These are phyloP conservation scores for Botia kubotai DNA, from an alignment of 2,797 vertebrate species.

Conservation along the genomic window DNA sequence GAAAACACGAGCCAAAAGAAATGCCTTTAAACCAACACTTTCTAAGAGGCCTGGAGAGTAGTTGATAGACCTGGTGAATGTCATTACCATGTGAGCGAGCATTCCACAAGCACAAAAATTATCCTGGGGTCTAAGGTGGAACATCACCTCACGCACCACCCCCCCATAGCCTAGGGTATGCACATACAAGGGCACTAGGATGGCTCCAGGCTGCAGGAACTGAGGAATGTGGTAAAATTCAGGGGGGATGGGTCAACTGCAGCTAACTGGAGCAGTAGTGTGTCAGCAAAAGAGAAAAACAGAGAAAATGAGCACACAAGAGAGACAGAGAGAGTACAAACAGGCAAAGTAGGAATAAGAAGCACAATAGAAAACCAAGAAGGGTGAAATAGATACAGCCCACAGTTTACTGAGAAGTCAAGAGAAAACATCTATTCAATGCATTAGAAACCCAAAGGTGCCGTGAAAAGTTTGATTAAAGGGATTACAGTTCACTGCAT, in stretches of 20 bases:
- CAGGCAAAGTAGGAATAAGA: constrained; percentile 53
- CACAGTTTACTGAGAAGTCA: not conserved
- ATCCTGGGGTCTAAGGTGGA: constrained; percentile 37
- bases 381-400: constrained; percentile 20
- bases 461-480: not conserved
- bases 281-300: constrained; percentile 43
- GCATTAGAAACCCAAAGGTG: not conserved
- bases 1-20: too few species aligned
- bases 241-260: constrained; percentile 33
- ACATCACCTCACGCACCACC: constrained; percentile 33
- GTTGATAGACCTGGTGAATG: constrained; percentile 33
- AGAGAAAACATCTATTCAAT: constrained; percentile 24
- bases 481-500: not conserved
- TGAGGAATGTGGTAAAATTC: constrained; percentile 59
- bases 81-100: constrained; percentile 30
- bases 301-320: constrained; percentile 17
- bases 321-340: constrained; percentile 32
- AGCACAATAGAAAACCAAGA: constrained; percentile 59
- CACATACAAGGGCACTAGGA: constrained; percentile 55
- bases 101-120: constrained; percentile 46
- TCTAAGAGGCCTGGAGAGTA: constrained; percentile 28
- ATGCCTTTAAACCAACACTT: not conserved
- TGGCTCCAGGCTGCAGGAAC: constrained; percentile 50
- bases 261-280: constrained; percentile 45
- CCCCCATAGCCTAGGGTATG: constrained; percentile 51